phyloP scores from a whole-genome alignment of 1,140 invertebrate species.

The Sitobion miscanthi region DNA sequence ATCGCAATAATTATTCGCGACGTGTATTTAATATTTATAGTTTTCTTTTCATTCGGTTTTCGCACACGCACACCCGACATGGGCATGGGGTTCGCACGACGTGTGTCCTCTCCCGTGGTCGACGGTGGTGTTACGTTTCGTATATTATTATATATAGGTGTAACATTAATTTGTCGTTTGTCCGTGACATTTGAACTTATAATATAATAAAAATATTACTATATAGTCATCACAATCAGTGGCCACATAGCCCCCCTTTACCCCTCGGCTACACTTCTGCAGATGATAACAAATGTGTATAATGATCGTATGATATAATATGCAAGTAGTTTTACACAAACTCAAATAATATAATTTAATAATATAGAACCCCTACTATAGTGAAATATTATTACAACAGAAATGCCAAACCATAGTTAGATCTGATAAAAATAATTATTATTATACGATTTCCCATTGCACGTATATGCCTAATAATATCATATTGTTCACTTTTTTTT shows the following conservation, averaged over 20 bases:
- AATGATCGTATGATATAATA: not conserved
- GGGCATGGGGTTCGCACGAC: not conserved
- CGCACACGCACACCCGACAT: not conserved
- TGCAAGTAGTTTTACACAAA: not conserved
- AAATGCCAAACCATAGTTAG: not conserved
- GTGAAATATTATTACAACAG: not conserved
- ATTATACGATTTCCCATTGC: not conserved
- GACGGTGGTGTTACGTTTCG: not conserved
- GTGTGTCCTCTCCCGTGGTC: not conserved
- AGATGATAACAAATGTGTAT: not conserved
- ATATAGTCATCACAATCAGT: not conserved
- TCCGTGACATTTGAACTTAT: not conserved
- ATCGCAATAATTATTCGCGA: not conserved
- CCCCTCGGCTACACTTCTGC: too few relatives aligned
- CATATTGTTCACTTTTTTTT: not conserved
- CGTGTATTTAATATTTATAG: conserved; percentile 16
- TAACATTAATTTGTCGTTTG: not conserved
- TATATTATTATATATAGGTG: not conserved
- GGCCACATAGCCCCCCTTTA: too few relatives aligned
- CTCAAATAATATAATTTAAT: not conserved
- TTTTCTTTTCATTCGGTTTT: not conserved
- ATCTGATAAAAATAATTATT: not conserved
- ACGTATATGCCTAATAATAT: not conserved
- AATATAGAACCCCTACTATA: not conserved
- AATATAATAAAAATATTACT: not conserved